Conservation (phyloP, 2,888 invertebrate species). For the Nymphalis polychloros region DNA sequence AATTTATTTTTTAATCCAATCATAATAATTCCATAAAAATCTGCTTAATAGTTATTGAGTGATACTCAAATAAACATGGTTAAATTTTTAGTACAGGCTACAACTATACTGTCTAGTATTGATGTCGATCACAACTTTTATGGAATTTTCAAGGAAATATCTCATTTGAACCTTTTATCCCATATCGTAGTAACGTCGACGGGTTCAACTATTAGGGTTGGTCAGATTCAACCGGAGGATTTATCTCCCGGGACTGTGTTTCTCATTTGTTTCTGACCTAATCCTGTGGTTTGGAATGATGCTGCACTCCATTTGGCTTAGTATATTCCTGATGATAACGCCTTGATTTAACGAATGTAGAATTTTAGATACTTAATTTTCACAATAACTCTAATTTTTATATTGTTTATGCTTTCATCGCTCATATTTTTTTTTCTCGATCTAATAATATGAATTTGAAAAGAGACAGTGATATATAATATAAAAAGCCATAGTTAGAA, state of each 20-base stretch:
- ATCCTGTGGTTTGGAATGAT: constrained; percentile 15
- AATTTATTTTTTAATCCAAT: too few relatives aligned
- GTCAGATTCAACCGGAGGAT: constrained; percentile 2
- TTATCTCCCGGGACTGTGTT: constrained; percentile 17
- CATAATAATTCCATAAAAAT: too few relatives aligned
- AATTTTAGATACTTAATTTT: neutral
- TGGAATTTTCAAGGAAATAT: constrained; percentile 2
- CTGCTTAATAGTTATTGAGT: too few relatives aligned
- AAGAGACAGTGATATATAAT: too few relatives aligned
- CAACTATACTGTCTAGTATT: neutral
- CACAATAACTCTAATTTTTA: too few relatives aligned
- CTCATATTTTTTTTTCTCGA: too few relatives aligned
- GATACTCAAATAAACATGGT: too few relatives aligned
- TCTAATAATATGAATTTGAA: too few relatives aligned
- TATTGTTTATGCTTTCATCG: too few relatives aligned
- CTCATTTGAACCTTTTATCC: neutral
- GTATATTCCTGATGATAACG: neutral
- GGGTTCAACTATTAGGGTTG: constrained; percentile 12
- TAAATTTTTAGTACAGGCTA: too few relatives aligned
- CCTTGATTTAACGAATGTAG: constrained; percentile 3
- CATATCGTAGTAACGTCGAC: constrained; percentile 2
- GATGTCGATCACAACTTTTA: neutral
- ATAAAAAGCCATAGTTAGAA: too few relatives aligned
- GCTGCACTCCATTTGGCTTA: constrained; percentile 5
- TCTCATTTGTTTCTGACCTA: constrained; percentile 14